Conservation (phyloP, 2,113 vertebrate species). For the Labrus mixtus region DNA sequence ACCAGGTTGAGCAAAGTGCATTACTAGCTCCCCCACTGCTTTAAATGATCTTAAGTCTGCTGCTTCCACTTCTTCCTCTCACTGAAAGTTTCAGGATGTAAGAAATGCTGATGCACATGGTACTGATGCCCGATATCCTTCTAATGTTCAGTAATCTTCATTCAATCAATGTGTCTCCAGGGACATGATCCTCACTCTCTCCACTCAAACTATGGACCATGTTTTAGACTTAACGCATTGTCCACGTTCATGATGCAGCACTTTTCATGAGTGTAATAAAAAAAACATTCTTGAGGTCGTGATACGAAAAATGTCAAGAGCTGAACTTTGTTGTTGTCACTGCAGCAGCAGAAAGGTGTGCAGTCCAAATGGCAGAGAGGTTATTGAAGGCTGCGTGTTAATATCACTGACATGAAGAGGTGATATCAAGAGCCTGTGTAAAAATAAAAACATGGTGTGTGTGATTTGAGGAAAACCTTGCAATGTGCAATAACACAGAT, state of each 20-base stretch:
- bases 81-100: conserved; percentile 27
- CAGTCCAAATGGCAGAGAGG: conserved; percentile 20
- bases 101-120: conserved; percentile 23
- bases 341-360: conserved; percentile 25
- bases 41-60: conserved; percentile 7
- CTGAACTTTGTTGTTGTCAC: conserved; percentile 9
- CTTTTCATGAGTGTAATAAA: too few species aligned
- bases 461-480: too few species aligned
- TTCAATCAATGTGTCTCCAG: background rate
- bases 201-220: background rate
- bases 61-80: conserved; percentile 15
- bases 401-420: background rate
- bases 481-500: too few species aligned
- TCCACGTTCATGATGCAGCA: background rate
- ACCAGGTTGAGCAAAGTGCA: background rate
- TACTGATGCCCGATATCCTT: background rate
- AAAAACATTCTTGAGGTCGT: too few species aligned
- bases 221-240: background rate
- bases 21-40: background rate
- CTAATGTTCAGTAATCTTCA: background rate
- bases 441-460: too few species aligned
- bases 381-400: background rate
- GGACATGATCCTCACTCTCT: background rate
- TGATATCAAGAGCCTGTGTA: too few species aligned
- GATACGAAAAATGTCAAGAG: too few species aligned